A percentile compares a stretch with the other conserved stretches of the same genome.
Evolutionary conservation across 2,797 vertebrate genomes (phyloP).

Genomic region (Steatocranus sp.): DNA sequence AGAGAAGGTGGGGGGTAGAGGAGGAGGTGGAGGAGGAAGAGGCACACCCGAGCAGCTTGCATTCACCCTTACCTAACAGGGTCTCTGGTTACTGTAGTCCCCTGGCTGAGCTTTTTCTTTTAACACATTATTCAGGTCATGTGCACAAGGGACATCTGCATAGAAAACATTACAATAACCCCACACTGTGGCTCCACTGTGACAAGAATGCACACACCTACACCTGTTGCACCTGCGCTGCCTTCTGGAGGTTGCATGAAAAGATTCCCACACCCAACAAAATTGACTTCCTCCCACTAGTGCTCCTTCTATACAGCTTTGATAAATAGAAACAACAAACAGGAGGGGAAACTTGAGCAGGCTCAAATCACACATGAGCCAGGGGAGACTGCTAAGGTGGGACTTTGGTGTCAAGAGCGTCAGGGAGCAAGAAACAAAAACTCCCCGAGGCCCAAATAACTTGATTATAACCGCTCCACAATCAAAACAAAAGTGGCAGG

Average conservation of each 20-base stretch:
- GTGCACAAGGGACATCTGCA: conserved; percentile 48
- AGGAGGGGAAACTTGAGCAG: conserved; percentile 52
- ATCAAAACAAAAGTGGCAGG: conserved; percentile 77
- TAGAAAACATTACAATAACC: conserved; percentile 65
- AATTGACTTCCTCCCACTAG: conserved; percentile 58
- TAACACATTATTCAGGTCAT: conserved; percentile 52
- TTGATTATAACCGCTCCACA: conserved; percentile 76
- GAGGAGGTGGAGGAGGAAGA: not conserved
- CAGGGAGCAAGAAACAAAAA: conserved; percentile 65
- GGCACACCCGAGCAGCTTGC: conserved; percentile 11
- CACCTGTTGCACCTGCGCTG: conserved; percentile 69
- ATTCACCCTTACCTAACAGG: conserved; percentile 31
- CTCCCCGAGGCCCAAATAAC: conserved; percentile 67
- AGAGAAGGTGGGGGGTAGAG: not conserved
- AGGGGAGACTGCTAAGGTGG: conserved; percentile 55
- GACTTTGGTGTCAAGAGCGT: conserved; percentile 69
- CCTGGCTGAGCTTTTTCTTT: conserved; percentile 42
- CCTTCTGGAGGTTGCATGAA: conserved; percentile 48
- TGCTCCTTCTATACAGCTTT: conserved; percentile 26
- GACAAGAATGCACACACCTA: conserved; percentile 57
- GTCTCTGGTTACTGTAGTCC: conserved; percentile 63
- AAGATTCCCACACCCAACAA: conserved; percentile 69
- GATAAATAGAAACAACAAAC: conserved; percentile 62
- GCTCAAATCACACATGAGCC: conserved; percentile 56
- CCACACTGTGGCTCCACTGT: conserved; percentile 24